These are phyloP conservation scores for Felis catus DNA, from an alignment of 2,113 vertebrate genomes.

Conservation along the genomic window F.catus_Fca126_mat1.0 CM031411.1:22767001-22767500, in stretches of 20 bases:
- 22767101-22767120: too few species aligned
- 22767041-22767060: too few species aligned
- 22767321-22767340: conserved; percentile 1
- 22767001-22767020: background rate
- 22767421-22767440: background rate
- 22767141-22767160: too few species aligned
- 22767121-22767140: too few species aligned
- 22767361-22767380: background rate
- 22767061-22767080: too few species aligned
- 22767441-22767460: background rate
- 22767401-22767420: background rate
- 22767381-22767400: background rate
- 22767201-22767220: too few species aligned
- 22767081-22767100: too few species aligned
- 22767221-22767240: too few species aligned
- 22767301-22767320: background rate
- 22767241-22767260: background rate
- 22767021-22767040: background rate
- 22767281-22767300: background rate
- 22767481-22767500: background rate
- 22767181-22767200: too few species aligned
- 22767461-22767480: background rate
- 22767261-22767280: background rate
- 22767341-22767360: background rate
- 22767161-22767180: too few species aligned